These are phyloP conservation scores for Erpetoichthys calabaricus DNA, from an alignment of 2,797 vertebrate genomes.

Conservation along the genomic window DNA sequence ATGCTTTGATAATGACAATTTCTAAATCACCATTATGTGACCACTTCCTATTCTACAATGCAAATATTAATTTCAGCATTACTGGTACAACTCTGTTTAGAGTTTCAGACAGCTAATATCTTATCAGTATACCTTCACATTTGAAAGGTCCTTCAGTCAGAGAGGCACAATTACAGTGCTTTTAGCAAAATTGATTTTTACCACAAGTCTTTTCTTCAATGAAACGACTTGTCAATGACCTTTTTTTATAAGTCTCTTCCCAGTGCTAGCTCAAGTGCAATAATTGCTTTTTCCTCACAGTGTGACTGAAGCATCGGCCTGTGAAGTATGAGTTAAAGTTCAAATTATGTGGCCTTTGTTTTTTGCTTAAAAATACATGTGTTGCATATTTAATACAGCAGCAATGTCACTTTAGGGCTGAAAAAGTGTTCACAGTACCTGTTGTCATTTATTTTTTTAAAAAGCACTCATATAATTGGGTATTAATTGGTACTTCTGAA, in stretches of 20 bases:
- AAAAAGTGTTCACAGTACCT: too few relatives aligned
- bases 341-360: slow-evolving; percentile 35
- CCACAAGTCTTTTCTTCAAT: slow-evolving; percentile 24
- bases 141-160: slow-evolving; percentile 30
- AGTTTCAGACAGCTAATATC: slow-evolving; percentile 22
- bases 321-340: slow-evolving; percentile 42
- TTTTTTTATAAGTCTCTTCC: slow-evolving; percentile 24
- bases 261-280: slow-evolving; percentile 30
- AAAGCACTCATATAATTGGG: too few relatives aligned
- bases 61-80: background rate
- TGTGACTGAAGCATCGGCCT: slow-evolving; percentile 30
- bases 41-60: background rate
- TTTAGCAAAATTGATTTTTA: slow-evolving; percentile 45
- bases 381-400: slow-evolving; percentile 28
- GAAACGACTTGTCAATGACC: slow-evolving; percentile 21
- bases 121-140: slow-evolving; percentile 22
- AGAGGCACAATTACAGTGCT: slow-evolving; percentile 36
- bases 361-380: slow-evolving; percentile 30
- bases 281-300: slow-evolving; percentile 39
- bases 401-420: background rate
- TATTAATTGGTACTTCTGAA: too few relatives aligned
- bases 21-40: background rate
- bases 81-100: slow-evolving; percentile 10
- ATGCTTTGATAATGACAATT: too few relatives aligned
- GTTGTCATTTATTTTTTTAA: too few relatives aligned